phyloP scores from a whole-genome alignment of 2,797 vertebrate species.

The Molossus alvarezi region DNA sequence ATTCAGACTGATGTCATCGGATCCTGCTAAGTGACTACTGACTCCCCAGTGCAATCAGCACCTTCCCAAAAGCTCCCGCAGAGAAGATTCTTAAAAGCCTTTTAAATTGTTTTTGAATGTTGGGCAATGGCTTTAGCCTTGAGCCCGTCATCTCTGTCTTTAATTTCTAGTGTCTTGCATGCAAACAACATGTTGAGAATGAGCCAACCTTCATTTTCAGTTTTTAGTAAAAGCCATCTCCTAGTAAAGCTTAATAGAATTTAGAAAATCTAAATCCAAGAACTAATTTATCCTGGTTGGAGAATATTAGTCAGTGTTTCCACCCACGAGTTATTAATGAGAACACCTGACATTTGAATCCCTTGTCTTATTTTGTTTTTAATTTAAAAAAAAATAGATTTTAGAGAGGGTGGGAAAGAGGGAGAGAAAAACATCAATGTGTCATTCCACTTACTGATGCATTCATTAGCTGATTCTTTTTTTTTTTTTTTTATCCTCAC shows the following conservation, averaged over 20 bases:
- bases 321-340: background rate
- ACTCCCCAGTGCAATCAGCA: slow-evolving; percentile 41
- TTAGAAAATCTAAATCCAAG: background rate
- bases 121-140: slow-evolving; percentile 17
- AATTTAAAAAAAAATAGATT: no score
- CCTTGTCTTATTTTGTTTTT: no score
- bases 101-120: slow-evolving; percentile 24
- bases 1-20: slow-evolving; percentile 77
- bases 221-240: slow-evolving; percentile 10
- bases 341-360: background rate
- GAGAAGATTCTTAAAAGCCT: slow-evolving; percentile 26
- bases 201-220: slow-evolving; percentile 21
- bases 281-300: background rate
- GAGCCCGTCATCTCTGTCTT: slow-evolving; percentile 61
- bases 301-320: background rate
- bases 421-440: background rate
- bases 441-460: no score
- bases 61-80: slow-evolving; percentile 24
- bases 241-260: background rate
- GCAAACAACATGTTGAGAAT: slow-evolving; percentile 53
- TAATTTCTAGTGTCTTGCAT: slow-evolving; percentile 64
- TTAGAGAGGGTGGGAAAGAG: background rate
- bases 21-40: background rate
- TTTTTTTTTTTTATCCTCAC: no score
- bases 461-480: background rate